These are phyloP conservation scores for Kryptopterus vitreolus DNA, from an alignment of 2,797 vertebrate genomes.

Conservation along the genomic window DNA sequence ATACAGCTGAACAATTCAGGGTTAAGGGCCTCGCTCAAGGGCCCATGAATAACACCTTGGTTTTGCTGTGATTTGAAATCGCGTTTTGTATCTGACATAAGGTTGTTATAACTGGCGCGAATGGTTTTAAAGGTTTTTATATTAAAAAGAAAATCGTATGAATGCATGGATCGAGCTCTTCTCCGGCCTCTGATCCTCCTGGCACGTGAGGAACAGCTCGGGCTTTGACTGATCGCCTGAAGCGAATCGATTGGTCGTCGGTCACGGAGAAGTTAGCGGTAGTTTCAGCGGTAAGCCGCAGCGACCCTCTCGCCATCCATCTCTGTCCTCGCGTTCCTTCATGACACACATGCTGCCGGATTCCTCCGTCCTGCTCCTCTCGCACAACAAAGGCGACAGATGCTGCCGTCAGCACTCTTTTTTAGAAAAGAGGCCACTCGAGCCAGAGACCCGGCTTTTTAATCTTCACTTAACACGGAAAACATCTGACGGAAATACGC, in stretches of 20 bases:
- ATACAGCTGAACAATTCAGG: too few relatives aligned
- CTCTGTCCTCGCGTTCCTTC: constrained; percentile 81
- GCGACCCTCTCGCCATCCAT: constrained; percentile 87
- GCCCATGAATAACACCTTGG: too few relatives aligned
- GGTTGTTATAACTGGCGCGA: too few relatives aligned
- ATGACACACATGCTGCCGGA: constrained; percentile 71
- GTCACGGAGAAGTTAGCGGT: constrained; percentile 82
- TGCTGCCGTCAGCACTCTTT: constrained; percentile 78
- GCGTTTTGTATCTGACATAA: too few relatives aligned
- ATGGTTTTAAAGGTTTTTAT: too few relatives aligned
- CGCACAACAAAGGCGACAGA: constrained; percentile 82
- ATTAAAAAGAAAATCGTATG: constrained; percentile 9
- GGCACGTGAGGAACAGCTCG: constrained; percentile 22
- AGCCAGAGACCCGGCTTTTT: constrained; percentile 63
- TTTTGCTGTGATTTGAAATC: too few relatives aligned
- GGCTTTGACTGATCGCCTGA: constrained; percentile 83
- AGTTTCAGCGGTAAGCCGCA: constrained; percentile 76
- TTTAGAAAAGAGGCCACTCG: constrained; percentile 64
- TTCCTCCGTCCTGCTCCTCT: constrained; percentile 75
- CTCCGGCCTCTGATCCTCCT: constrained; percentile 43
- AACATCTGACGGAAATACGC: constrained; percentile 28
- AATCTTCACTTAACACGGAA: constrained; percentile 66
- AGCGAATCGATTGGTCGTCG: constrained; percentile 89
- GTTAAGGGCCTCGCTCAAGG: too few relatives aligned
- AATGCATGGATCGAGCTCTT: constrained; percentile 53